These are phyloP conservation scores for Actias luna DNA, from an alignment of 2,888 invertebrate genomes.

Conservation along the genomic window DNA sequence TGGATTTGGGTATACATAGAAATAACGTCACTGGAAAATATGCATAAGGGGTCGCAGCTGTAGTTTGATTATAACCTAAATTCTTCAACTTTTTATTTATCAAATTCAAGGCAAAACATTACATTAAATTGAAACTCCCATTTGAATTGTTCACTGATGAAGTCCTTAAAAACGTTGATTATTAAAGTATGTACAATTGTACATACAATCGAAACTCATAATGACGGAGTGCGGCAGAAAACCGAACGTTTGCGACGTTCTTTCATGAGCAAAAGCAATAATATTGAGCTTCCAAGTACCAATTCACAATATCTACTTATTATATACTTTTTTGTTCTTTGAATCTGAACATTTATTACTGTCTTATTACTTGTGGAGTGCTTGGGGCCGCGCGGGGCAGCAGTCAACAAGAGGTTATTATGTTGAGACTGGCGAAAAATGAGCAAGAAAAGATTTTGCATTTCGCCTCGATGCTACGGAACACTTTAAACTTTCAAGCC, in stretches of 20 bases:
- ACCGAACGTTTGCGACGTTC: constrained; percentile 46
- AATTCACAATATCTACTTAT: constrained; percentile 76
- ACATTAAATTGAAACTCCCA: neutral
- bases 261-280: constrained; percentile 53
- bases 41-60: neutral
- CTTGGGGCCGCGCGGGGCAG: constrained; percentile 60
- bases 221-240: constrained; percentile 45
- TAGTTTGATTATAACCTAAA: neutral
- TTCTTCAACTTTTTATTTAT: neutral
- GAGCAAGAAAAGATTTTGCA: constrained; percentile 68
- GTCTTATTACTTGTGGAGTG: constrained; percentile 78
- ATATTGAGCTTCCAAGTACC: constrained; percentile 67
- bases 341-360: constrained; percentile 79
- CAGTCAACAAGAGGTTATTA: constrained; percentile 78
- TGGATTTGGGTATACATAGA: neutral
- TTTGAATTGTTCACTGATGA: neutral
- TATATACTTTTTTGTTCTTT: constrained; percentile 72
- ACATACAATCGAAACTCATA: constrained; percentile 43
- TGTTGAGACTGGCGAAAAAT: constrained; percentile 75
- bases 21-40: neutral
- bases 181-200: constrained; percentile 30
- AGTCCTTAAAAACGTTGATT: constrained; percentile 31
- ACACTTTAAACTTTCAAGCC: constrained; percentile 43
- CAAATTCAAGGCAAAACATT: neutral
- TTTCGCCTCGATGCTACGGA: constrained; percentile 52